Conservation (phyloP, 1,140 invertebrate species). For the Eumaeus atala region DNA sequence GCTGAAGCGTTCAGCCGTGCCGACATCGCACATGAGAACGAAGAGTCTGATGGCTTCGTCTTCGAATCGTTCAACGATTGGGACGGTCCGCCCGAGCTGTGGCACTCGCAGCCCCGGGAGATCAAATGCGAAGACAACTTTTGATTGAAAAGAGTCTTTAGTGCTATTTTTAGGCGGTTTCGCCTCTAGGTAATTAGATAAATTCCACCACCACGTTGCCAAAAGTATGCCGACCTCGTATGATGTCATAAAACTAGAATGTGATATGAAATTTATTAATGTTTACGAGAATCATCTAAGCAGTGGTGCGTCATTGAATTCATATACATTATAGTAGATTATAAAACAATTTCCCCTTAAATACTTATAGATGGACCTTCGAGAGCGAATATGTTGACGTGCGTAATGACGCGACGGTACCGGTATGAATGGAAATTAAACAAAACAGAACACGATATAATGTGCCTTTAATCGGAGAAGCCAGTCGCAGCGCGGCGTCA, state of each 20-base stretch:
- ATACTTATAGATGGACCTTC: slow-evolving; percentile 59
- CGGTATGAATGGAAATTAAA: slow-evolving; percentile 47
- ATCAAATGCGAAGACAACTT: slow-evolving; percentile 68
- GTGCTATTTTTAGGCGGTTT: slow-evolving; percentile 44
- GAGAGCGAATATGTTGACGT: slow-evolving; percentile 37
- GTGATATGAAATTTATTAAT: slow-evolving; percentile 62
- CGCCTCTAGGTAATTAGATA: slow-evolving; percentile 64
- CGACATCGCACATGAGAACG: slow-evolving; percentile 47
- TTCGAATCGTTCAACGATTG: slow-evolving; percentile 63
- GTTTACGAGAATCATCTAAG: slow-evolving; percentile 50
- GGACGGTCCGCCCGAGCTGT: slow-evolving; percentile 47
- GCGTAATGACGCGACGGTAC: slow-evolving; percentile 37
- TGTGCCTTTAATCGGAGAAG: slow-evolving; percentile 70
- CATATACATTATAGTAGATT: slow-evolving; percentile 51
- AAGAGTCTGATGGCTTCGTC: slow-evolving; percentile 49
- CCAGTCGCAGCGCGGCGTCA: slow-evolving; percentile 52
- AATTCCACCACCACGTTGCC: slow-evolving; percentile 69
- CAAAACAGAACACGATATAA: slow-evolving; percentile 59
- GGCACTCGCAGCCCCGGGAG: slow-evolving; percentile 49
- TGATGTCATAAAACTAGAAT: slow-evolving; percentile 59
- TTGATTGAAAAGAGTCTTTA: slow-evolving; percentile 39
- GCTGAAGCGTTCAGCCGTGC: slow-evolving; percentile 74
- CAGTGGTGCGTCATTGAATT: slow-evolving; percentile 66
- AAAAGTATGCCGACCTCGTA: slow-evolving; percentile 49
- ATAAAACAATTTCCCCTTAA: slow-evolving; percentile 60